These are phyloP conservation scores for Speoplatyrhinus poulsoni DNA, from an alignment of 2,113 vertebrate species.

Conservation along the genomic window DNA sequence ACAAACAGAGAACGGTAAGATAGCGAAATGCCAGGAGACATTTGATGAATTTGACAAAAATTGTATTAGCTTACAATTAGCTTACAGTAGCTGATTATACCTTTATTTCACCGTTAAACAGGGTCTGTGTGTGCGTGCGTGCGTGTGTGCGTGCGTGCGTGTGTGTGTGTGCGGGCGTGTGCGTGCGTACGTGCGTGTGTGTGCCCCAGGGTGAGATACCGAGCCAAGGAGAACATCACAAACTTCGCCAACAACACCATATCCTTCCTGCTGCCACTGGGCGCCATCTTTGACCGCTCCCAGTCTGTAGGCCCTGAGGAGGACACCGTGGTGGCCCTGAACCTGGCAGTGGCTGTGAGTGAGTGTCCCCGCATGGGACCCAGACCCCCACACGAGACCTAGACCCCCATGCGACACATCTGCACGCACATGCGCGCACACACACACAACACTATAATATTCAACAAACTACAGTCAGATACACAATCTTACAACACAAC, in stretches of 20 bases:
- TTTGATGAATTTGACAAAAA: no score
- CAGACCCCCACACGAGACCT: not conserved
- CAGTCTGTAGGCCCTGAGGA: constrained; percentile 85
- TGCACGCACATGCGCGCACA: no score
- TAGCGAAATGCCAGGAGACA: no score
- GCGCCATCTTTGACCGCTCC: constrained; percentile 81
- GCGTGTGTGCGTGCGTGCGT: no score
- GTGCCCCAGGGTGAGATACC: constrained; percentile 80
- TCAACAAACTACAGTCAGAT: not conserved
- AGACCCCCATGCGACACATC: no score
- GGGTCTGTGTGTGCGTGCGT: no score
- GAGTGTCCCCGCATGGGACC: constrained; percentile 7
- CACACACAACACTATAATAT: not conserved
- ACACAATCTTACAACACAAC: not conserved
- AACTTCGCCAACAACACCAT: constrained; percentile 70
- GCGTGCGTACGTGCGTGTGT: not conserved
- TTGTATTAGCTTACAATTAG: no score
- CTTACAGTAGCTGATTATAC: no score
- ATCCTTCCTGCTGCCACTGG: constrained; percentile 79
- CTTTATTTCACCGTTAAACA: no score
- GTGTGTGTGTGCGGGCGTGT: no score
- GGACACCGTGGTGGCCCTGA: constrained; percentile 82
- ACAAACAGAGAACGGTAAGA: no score
- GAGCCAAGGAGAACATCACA: constrained; percentile 84
- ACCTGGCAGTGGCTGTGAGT: constrained; percentile 90